Evolutionary conservation across 2,113 vertebrate genomes (phyloP).

Genomic region (Bubo bubo): DNA sequence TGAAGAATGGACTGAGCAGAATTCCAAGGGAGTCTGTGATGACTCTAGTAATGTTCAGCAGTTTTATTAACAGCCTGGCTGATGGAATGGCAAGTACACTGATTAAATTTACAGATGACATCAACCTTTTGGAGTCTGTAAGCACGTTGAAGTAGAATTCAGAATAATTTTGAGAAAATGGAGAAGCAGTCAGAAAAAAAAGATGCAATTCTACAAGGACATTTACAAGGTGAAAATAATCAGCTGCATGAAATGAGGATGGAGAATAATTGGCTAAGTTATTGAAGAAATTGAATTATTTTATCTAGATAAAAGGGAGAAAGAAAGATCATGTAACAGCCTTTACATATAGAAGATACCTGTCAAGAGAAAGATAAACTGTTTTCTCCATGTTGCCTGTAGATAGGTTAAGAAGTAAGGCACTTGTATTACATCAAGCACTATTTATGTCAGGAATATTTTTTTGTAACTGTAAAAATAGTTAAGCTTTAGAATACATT

Average conservation of each 20-base stretch:
- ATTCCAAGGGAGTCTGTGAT: not conserved
- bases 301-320: not conserved
- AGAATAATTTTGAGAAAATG: not conserved
- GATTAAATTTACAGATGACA: constrained; percentile 27
- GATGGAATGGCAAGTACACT: not conserved
- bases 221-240: constrained; percentile 6
- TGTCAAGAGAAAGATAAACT: not conserved
- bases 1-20: not conserved
- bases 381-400: not conserved
- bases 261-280: not conserved
- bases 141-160: not conserved
- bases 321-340: not conserved
- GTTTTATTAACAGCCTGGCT: not conserved
- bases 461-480: not conserved
- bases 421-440: not conserved
- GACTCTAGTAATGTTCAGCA: not conserved
- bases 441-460: not conserved
- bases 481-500: not conserved
- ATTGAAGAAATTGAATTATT: not conserved
- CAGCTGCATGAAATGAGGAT: not conserved
- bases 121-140: not conserved
- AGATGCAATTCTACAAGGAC: not conserved
- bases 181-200: not conserved
- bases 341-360: not conserved
- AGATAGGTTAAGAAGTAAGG: not conserved